Base-by-base conservation (phyloP, 2,888 invertebrate species). In the Cerceris ruficornis region DNA sequence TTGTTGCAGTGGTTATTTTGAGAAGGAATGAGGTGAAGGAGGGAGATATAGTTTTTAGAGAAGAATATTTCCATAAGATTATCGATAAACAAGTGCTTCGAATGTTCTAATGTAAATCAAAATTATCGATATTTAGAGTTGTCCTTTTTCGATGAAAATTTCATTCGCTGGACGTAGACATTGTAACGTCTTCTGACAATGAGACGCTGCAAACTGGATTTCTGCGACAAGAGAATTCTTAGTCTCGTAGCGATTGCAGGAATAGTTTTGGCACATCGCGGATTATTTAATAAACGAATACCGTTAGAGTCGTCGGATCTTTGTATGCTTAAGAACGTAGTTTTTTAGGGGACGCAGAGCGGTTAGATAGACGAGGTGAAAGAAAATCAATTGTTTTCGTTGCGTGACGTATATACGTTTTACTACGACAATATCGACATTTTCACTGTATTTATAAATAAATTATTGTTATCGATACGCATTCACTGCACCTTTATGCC, bases 381-480 rank as follows among this genome's bases (percentile, higher is more conserved):
- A 28, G 43, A 50, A 50, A 65, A 11, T 13, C 6, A 49, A 68
- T 59, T 43, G 52, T 76, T 83, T 69, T 52, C 50, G 57, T 81
- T 74, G 39, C 41, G 5, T 52, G 59, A 70, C n/a, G 14, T 80
- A 28, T 28, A 28, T 28, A 69, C 64, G 61, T 71, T 80, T 81
- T 69, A 65, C 74, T 76, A 76, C 66, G 82, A 84, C 79, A 80
- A 86, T 86, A 80, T 79, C 75, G 65, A 82, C 72, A 80, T 83
- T 83, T 79, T 81, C 77, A 81, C 60, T 88, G 86, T 87, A 86
- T 88, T 88, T 88, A 86, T 88, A 83, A 89, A 88, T 88, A 89
- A 88, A 89, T 87, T 86, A 89, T 87, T 88, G 82, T 86, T 87
- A 86, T 78, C 79, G 59, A 71, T 67, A 69, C 15, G 58, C 28